Percentiles rank a stretch among this genome's conserved stretches.
phyloP scores from a whole-genome alignment of 1,140 invertebrate species.

The Rhopalosiphum padi region DNA sequence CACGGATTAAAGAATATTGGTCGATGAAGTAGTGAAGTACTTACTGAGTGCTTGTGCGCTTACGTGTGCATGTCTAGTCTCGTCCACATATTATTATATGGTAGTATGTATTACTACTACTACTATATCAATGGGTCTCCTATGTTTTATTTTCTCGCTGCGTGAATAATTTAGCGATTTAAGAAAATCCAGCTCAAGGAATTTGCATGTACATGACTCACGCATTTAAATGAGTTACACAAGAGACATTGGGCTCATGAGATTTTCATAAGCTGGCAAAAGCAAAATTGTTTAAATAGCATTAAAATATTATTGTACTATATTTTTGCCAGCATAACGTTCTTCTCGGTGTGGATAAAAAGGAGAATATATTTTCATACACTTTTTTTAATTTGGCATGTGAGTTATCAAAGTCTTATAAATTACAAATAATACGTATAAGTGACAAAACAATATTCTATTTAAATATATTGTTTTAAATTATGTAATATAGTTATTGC shows the following conservation, averaged over 20 bases:
- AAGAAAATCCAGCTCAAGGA: background rate
- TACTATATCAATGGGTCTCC: background rate
- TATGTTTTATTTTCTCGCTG: background rate
- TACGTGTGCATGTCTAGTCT: background rate
- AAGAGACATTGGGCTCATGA: background rate
- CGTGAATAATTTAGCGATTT: constrained; percentile 3
- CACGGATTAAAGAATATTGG: background rate
- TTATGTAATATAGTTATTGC: background rate
- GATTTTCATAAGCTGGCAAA: background rate
- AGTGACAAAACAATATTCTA: background rate
- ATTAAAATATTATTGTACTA: background rate
- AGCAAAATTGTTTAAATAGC: constrained; percentile 10
- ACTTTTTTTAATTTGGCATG: background rate
- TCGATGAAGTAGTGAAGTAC: background rate
- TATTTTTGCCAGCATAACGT: background rate
- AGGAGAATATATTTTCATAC: background rate
- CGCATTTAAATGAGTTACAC: constrained; percentile 2
- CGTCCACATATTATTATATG: no score
- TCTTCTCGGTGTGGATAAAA: background rate
- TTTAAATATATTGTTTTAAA: background rate
- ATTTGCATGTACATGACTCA: background rate
- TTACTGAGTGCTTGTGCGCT: background rate
- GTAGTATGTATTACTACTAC: background rate
- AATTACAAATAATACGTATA: background rate
- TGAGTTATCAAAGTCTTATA: background rate